Percentiles rank a stretch among this genome's conserved stretches.
Evolutionary conservation across 1,140 invertebrate genomes (phyloP).

Genomic region (Akabosia matsudoensis): DNA sequence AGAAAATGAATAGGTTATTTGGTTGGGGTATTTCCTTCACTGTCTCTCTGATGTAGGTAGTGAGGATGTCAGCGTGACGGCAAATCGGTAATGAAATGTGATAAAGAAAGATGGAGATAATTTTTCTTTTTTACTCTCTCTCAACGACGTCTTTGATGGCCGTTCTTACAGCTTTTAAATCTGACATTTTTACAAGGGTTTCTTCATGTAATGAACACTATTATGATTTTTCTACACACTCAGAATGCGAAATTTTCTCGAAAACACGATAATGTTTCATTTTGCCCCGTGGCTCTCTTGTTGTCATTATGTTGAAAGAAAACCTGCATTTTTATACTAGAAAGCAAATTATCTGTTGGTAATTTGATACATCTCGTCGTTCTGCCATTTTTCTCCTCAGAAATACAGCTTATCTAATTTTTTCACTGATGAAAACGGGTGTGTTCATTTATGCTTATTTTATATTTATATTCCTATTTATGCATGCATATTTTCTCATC

Average conservation of each 20-base stretch:
- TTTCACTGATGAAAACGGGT: neutral
- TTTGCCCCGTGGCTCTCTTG: neutral
- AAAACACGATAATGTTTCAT: neutral
- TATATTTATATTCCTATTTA: neutral
- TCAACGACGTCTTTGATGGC: neutral
- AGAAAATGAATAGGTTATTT: neutral
- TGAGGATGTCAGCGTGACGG: neutral
- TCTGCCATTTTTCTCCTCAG: neutral
- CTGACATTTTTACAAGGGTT: conserved; percentile 18
- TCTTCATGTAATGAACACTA: neutral
- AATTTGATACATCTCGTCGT: neutral
- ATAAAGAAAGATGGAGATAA: neutral
- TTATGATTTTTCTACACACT: neutral
- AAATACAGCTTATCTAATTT: neutral
- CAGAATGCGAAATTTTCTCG: neutral
- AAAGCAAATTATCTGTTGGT: neutral
- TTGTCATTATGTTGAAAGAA: neutral
- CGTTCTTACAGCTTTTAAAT: conserved; percentile 22
- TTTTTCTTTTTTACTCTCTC: neutral
- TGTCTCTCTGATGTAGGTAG: conserved; percentile 5
- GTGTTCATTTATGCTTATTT: neutral
- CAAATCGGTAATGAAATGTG: neutral
- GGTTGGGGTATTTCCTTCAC: neutral
- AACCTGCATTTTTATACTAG: neutral
- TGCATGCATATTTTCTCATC: conserved; percentile 18